Evolutionary conservation across 2,113 vertebrate species (phyloP).

Genomic region (Rafetus swinhoei): DNA sequence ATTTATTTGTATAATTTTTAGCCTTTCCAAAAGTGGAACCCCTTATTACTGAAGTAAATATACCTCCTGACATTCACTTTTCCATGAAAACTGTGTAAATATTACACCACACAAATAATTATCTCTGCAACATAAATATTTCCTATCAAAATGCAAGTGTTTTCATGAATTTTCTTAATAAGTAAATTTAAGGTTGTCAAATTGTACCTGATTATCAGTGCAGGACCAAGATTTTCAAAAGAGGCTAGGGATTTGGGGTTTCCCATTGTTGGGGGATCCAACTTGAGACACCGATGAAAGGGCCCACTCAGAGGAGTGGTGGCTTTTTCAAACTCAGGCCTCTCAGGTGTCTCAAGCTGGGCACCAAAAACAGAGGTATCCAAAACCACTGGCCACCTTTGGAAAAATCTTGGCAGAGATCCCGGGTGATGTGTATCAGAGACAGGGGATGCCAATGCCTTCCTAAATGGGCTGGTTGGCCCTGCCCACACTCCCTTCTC

Average conservation of each 20-base stretch:
- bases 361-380: not conserved
- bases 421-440: too few species aligned
- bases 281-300: not conserved
- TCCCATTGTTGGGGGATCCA: not conserved
- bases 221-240: not conserved
- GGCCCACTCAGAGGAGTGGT: not conserved
- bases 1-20: conserved; percentile 52
- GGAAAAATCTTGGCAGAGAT: not conserved
- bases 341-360: not conserved
- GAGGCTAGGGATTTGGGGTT: not conserved
- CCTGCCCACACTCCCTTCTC: too few species aligned
- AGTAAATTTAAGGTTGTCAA: not conserved
- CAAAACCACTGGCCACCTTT: not conserved
- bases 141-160: not conserved
- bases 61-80: not conserved
- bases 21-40: not conserved
- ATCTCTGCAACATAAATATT: conserved; percentile 17
- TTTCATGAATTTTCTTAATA: not conserved
- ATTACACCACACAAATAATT: not conserved
- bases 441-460: too few species aligned
- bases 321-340: not conserved
- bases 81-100: conserved; percentile 31
- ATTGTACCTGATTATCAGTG: not conserved
- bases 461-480: too few species aligned
- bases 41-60: conserved; percentile 50